A percentile compares a stretch with the other conserved stretches of the same genome.
These are phyloP conservation scores for Urechis unicinctus DNA, from an alignment of 2,888 invertebrate species.

Conservation along the genomic window DNA sequence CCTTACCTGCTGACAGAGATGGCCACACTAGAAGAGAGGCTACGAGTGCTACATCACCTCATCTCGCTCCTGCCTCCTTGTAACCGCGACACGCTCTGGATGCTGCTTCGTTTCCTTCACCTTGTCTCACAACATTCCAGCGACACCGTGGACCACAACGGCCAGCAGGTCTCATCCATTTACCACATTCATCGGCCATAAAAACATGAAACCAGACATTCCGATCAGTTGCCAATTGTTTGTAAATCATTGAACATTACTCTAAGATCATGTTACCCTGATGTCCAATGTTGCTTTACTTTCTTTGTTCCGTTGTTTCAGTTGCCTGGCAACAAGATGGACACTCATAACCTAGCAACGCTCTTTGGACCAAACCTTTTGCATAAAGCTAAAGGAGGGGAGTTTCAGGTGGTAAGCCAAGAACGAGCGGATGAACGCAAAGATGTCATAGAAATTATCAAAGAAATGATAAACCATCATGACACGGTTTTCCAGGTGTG, in stretches of 20 bases:
- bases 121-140: constrained; percentile 68
- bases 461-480: constrained; percentile 63
- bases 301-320: too few relatives aligned
- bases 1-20: constrained; percentile 9
- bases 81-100: constrained; percentile 82
- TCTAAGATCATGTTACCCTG: too few relatives aligned
- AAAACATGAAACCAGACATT: too few relatives aligned
- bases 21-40: constrained; percentile 53
- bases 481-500: constrained; percentile 64
- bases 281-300: too few relatives aligned
- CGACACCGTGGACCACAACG: constrained; percentile 58
- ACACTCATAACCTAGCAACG: constrained; percentile 83
- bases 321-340: constrained; percentile 87
- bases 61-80: constrained; percentile 78
- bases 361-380: constrained; percentile 89
- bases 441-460: constrained; percentile 77
- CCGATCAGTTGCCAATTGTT: too few relatives aligned
- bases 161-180: constrained; percentile 4
- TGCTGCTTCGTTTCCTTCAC: constrained; percentile 74
- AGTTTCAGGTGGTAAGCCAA: constrained; percentile 50
- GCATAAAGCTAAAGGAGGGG: constrained; percentile 55
- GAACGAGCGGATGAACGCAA: constrained; percentile 63
- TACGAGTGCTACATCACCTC: constrained; percentile 76
- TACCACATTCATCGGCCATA: too few relatives aligned
- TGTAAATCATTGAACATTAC: too few relatives aligned